Evolutionary conservation across 2,797 vertebrate species (phyloP), one percentile per base, ranked within the genome.

Genomic region (Antennarius maculatus): DNA sequence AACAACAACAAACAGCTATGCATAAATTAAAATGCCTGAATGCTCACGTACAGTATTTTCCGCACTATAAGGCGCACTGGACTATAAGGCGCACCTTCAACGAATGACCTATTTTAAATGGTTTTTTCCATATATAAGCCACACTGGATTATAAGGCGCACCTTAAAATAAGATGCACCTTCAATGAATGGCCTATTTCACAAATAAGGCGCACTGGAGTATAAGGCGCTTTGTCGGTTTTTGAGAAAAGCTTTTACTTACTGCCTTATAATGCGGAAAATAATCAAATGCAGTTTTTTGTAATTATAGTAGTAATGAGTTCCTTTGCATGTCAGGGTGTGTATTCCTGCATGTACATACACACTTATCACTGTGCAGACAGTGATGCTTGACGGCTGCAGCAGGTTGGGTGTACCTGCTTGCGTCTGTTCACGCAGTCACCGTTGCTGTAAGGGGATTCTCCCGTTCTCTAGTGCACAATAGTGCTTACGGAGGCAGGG

Each of bases 401-500:
- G 78, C 67, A 61, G 72, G 31, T 27, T 23, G 23, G 23, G 23
- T 31, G 27, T 37, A 56, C 67, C 55, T 69, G 63, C 43, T 69
- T 27, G 49, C 31, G 28, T 23, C 59, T 76, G 64, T 73, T 67
- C 69, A 69, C 76, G 59, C 77, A 79, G 62, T 72, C 55, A 78
- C 76, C 64, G 14, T n/a, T 61, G 64, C 74, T 81, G 52, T 76
- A 64, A 52, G 64, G 71, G 81, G 77, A 77, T 82, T 81, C 77
- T 81, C 77, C 72, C 54, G 55, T 64, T 69, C 73, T 66, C 61
- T 66, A 60, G 70, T 77, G 34, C 83, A 79, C 81, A 72, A 71
- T 82, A 79, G 57, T 85, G 86, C 86, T 89, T 87, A 88, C 82
- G 78, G 82, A 86, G 52, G 85, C 85, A 86, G 81, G 73, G 77